Evolutionary conservation across 1,140 invertebrate species (phyloP).

Genomic region (Chrysomallon squamiferum): DNA sequence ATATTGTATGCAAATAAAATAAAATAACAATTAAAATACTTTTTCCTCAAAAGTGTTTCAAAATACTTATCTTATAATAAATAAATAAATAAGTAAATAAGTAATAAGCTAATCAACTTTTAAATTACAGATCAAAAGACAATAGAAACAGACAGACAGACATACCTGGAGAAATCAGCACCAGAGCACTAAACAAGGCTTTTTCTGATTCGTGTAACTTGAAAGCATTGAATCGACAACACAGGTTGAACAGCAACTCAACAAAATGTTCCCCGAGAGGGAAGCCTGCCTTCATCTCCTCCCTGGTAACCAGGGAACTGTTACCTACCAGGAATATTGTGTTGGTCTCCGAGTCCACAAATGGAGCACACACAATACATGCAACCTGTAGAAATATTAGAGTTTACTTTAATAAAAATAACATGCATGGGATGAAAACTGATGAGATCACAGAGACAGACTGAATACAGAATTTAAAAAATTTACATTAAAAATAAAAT

Average conservation of each 20-base stretch:
- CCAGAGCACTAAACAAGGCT: constrained; percentile 92
- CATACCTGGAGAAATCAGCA: constrained; percentile 91
- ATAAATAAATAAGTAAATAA: too few relatives aligned
- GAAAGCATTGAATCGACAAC: constrained; percentile 91
- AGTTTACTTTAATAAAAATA: too few relatives aligned
- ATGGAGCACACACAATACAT: constrained; percentile 60
- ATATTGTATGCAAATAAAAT: too few relatives aligned
- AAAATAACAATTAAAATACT: too few relatives aligned
- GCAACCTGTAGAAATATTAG: constrained; percentile 61
- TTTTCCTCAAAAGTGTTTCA: too few relatives aligned
- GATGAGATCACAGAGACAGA: too few relatives aligned
- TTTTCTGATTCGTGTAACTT: constrained; percentile 89
- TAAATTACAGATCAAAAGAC: too few relatives aligned
- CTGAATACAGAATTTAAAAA: too few relatives aligned
- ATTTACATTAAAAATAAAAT: too few relatives aligned
- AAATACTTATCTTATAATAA: too few relatives aligned
- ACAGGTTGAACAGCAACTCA: constrained; percentile 97
- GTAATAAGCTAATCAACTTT: too few relatives aligned
- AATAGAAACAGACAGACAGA: too few relatives aligned
- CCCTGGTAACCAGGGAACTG: constrained; percentile 47
- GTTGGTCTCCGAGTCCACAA: constrained; percentile 58
- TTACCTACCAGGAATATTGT: constrained; percentile 56
- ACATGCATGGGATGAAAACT: neutral
- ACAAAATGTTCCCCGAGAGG: constrained; percentile 72
- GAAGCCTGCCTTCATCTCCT: constrained; percentile 59